Percentiles rank a stretch among this genome's conserved stretches.
Evolutionary conservation across 2,113 vertebrate genomes (phyloP).

Genomic region (Polypterus senegalus): DNA sequence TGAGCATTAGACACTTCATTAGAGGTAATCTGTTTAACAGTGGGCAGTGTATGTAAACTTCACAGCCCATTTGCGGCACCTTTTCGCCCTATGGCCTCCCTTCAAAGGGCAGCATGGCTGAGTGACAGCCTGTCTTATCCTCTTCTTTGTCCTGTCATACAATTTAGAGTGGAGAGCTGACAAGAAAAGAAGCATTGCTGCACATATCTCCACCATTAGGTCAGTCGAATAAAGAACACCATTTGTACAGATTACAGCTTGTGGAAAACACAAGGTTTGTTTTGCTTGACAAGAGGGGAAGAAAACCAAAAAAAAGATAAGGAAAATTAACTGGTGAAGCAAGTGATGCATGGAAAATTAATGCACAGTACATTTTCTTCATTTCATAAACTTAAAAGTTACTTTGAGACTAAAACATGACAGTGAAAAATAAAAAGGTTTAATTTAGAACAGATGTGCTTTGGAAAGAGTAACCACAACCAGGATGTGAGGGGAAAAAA

Average conservation of each 20-base stretch:
- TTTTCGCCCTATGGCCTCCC: conserved; percentile 76
- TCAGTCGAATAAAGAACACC: conserved; percentile 32
- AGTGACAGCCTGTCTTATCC: conserved; percentile 88
- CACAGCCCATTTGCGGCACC: conserved; percentile 97
- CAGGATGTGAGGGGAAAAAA: too few relatives aligned
- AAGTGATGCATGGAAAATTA: too few relatives aligned
- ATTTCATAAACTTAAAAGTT: too few relatives aligned
- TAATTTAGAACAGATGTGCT: too few relatives aligned
- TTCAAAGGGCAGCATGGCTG: conserved; percentile 86
- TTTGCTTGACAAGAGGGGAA: conserved; percentile 12
- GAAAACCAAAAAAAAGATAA: conserved; percentile 20
- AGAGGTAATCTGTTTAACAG: conserved; percentile 99
- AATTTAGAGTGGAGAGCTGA: conserved; percentile 50
- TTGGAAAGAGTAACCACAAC: too few relatives aligned
- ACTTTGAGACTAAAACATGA: too few relatives aligned
- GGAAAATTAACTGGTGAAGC: too few relatives aligned
- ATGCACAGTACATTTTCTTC: too few relatives aligned
- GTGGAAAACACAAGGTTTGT: conserved; percentile 11
- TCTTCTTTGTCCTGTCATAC: conserved; percentile 70
- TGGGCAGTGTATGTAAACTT: conserved; percentile 99
- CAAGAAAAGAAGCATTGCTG: conserved; percentile 57
- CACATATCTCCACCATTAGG: conserved; percentile 50
- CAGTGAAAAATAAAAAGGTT: too few relatives aligned
- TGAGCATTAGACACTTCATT: conserved; percentile 99
- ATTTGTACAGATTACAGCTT: conserved; percentile 35